A percentile compares a stretch with the other conserved stretches of the same genome.
Evolutionary conservation across 2,797 vertebrate species (phyloP).

Genomic region (Myripristis murdjan): DNA sequence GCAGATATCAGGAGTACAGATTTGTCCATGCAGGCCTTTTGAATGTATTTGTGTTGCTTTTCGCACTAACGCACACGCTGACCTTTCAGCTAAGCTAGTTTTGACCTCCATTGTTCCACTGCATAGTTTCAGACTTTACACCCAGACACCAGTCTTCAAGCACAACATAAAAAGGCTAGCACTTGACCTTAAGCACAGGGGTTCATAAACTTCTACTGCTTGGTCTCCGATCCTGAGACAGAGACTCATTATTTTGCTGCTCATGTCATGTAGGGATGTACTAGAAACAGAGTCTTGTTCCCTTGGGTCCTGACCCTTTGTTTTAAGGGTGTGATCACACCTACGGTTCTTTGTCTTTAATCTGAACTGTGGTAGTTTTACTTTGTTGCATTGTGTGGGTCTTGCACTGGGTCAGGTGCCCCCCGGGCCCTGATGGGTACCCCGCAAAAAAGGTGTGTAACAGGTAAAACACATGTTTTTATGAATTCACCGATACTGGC

Average conservation of each 20-base stretch:
- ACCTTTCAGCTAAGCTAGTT: neutral
- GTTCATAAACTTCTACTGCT: neutral
- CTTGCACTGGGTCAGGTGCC: too few relatives aligned
- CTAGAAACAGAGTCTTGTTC: neutral
- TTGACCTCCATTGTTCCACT: neutral
- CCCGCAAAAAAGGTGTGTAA: too few relatives aligned
- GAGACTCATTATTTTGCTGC: constrained; percentile 23
- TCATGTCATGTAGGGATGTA: constrained; percentile 15
- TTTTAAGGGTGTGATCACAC: neutral
- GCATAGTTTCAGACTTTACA: neutral
- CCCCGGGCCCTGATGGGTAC: too few relatives aligned
- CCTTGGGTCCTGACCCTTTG: constrained; percentile 17
- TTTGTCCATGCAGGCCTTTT: too few relatives aligned
- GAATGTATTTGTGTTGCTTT: too few relatives aligned
- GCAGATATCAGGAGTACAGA: too few relatives aligned
- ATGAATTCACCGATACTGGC: too few relatives aligned
- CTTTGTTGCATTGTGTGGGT: too few relatives aligned
- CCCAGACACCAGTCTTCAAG: too few relatives aligned
- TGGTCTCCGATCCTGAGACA: neutral
- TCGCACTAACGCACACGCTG: too few relatives aligned
- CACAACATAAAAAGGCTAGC: neutral
- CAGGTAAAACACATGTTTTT: too few relatives aligned
- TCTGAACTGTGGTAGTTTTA: too few relatives aligned
- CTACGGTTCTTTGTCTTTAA: neutral
- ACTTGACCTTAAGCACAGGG: constrained; percentile 4